These are phyloP conservation scores for Pipistrellus pygmaeus DNA, from an alignment of 2,797 vertebrate genomes.

Conservation along the genomic window DNA sequence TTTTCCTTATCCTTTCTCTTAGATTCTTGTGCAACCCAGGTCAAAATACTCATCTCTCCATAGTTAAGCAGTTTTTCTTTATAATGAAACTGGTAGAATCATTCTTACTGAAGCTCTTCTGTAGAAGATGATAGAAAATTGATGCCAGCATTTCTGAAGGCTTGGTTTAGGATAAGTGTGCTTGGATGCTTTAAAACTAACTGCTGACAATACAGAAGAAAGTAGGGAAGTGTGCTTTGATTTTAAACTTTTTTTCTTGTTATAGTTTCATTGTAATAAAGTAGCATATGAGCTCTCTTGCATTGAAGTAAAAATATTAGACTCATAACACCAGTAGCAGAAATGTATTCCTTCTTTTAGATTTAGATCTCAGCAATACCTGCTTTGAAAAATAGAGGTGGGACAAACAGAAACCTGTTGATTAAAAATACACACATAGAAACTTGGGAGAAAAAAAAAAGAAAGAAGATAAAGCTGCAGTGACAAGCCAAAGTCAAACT, in stretches of 20 bases:
- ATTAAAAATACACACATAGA: neutral
- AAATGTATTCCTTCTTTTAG: neutral
- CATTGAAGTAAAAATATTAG: slow-evolving; percentile 1
- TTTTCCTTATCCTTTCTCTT: neutral
- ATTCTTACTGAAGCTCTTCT: neutral
- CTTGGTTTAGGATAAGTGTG: neutral
- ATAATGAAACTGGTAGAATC: neutral
- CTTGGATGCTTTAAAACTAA: slow-evolving; percentile 39
- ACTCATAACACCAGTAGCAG: neutral
- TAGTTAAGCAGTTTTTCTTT: neutral
- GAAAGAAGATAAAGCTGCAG: slow-evolving; percentile 8
- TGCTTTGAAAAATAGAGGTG: slow-evolving; percentile 12
- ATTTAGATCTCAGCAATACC: neutral
- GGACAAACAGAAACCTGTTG: neutral
- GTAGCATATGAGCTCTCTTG: neutral
- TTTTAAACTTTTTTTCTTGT: neutral
- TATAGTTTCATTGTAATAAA: neutral
- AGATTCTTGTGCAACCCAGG: neutral
- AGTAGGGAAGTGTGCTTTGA: neutral
- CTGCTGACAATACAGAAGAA: neutral
- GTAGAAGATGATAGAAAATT: neutral
- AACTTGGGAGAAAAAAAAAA: neutral
- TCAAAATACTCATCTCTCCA: neutral
- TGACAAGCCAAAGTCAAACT: neutral
- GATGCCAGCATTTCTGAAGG: neutral